Percentiles rank a stretch among this genome's conserved stretches.
These are phyloP conservation scores for Danaus chrysippus DNA, from an alignment of 2,888 invertebrate genomes.

Conservation along the genomic window DNA sequence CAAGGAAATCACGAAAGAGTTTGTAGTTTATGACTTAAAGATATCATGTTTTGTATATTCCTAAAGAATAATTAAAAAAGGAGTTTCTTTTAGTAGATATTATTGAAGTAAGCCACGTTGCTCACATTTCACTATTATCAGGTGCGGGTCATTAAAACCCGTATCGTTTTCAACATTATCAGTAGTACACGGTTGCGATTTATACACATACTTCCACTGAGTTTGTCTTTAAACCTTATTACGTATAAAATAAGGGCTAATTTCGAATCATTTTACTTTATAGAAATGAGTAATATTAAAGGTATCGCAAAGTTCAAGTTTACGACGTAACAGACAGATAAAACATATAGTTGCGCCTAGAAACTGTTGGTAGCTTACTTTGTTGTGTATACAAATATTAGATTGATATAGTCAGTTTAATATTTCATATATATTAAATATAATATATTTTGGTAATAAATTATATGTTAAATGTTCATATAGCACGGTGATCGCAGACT, in stretches of 20 bases:
- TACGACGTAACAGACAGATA: conserved; percentile 2
- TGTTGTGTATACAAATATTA: too few species aligned
- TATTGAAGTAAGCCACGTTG: conserved; percentile 12
- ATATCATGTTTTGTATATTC: conserved; percentile 2
- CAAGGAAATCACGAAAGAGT: too few species aligned
- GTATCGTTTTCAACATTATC: conserved; percentile 32
- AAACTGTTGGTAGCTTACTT: too few species aligned
- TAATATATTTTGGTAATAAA: neutral
- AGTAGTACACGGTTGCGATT: conserved; percentile 14
- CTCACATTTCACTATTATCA: conserved; percentile 25
- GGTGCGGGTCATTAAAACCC: conserved; percentile 39
- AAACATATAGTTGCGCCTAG: too few species aligned
- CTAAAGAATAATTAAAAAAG: conserved; percentile 13
- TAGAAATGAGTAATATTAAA: neutral
- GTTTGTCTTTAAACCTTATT: conserved; percentile 4
- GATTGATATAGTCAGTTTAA: too few species aligned
- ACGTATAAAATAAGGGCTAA: neutral
- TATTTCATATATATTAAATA: neutral
- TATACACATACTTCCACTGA: conserved; percentile 1
- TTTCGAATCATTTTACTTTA: neutral
- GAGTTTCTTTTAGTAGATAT: conserved; percentile 9
- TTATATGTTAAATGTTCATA: conserved; percentile 11
- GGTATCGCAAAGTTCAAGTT: conserved; percentile 4
- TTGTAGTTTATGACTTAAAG: neutral
- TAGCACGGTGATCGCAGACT: conserved; percentile 3